These are phyloP conservation scores for Myotis brandtii DNA, from an alignment of 2,113 vertebrate genomes.

Conservation along the genomic window DNA sequence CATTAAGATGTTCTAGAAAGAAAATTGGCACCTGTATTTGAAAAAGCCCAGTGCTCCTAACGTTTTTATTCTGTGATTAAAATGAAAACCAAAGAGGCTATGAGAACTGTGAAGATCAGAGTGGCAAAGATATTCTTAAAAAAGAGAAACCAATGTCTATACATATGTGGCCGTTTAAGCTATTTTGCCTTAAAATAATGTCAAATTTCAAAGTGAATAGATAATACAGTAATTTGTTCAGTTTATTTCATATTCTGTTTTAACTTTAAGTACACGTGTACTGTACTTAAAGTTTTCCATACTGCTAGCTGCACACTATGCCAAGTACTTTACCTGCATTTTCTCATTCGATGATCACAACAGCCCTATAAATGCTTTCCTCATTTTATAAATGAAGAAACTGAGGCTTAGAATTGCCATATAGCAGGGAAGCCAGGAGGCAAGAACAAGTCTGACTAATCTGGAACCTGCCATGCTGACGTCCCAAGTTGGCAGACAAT, in stretches of 20 bases:
- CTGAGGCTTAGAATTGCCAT: background rate
- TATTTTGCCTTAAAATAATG: background rate
- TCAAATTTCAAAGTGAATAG: background rate
- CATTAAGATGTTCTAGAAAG: background rate
- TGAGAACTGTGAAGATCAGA: background rate
- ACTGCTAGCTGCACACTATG: background rate
- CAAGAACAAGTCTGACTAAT: background rate
- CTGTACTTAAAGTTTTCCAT: background rate
- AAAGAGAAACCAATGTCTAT: background rate
- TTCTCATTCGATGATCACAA: background rate
- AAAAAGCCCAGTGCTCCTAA: background rate
- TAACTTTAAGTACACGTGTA: background rate
- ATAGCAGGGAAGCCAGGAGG: background rate
- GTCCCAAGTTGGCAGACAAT: background rate
- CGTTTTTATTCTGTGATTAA: background rate
- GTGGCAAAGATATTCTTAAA: background rate
- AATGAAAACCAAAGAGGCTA: background rate
- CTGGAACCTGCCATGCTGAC: background rate
- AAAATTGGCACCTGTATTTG: conserved; percentile 19
- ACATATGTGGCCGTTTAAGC: background rate
- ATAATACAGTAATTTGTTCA: background rate
- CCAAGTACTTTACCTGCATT: background rate
- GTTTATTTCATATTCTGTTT: background rate
- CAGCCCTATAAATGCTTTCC: background rate
- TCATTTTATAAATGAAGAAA: background rate